phyloP scores from a whole-genome alignment of 2,888 invertebrate genomes.

The Pandemis cinnamomeana region DNA sequence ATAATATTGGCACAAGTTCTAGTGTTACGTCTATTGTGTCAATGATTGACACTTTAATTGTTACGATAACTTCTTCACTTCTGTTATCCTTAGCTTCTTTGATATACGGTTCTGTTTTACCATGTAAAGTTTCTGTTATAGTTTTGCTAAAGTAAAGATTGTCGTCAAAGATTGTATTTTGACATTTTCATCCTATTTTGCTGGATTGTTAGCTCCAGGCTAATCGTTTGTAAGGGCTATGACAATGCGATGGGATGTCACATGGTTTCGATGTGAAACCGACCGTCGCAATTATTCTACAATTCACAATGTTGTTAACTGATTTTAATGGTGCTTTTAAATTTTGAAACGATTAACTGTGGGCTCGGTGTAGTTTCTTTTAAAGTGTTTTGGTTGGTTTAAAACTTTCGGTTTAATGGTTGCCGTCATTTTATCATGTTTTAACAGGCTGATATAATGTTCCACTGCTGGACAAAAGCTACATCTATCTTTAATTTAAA shows the following conservation, averaged over 20 bases:
- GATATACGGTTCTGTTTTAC: neutral
- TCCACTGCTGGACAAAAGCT: too few relatives aligned
- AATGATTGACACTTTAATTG: constrained; percentile 47
- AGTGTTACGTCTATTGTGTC: constrained; percentile 72
- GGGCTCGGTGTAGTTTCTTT: neutral
- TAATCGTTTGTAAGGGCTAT: constrained; percentile 73
- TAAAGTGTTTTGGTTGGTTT: neutral
- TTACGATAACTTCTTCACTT: constrained; percentile 31
- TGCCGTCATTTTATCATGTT: too few relatives aligned
- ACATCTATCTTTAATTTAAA: too few relatives aligned
- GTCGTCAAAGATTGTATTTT: constrained; percentile 78
- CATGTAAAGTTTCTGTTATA: neutral
- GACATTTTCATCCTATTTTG: constrained; percentile 82
- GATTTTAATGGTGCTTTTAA: constrained; percentile 23
- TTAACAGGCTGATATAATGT: too few relatives aligned
- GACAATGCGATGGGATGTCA: constrained; percentile 53
- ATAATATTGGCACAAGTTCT: constrained; percentile 73
- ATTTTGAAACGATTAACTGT: neutral
- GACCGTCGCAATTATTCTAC: constrained; percentile 23
- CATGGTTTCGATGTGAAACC: constrained; percentile 39
- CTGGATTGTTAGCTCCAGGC: constrained; percentile 69
- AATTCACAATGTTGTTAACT: constrained; percentile 20
- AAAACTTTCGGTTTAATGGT: neutral
- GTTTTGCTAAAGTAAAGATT: constrained; percentile 55
- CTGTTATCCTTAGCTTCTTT: neutral